Evolutionary conservation across 2,113 vertebrate genomes (phyloP), one percentile per base, ranked within the genome.

Genomic region (Procavia capensis): DNA sequence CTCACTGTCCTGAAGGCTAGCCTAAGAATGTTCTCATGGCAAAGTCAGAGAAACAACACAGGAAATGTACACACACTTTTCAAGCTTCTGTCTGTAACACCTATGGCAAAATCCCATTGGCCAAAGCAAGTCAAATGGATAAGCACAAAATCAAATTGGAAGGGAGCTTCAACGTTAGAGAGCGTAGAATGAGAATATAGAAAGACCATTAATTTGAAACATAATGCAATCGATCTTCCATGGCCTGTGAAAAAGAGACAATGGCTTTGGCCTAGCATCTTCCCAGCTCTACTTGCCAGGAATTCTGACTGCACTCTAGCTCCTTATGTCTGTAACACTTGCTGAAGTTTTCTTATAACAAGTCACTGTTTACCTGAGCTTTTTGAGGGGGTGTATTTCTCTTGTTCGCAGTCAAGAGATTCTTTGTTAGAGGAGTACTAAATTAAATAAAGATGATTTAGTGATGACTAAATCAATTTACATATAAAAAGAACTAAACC

Each of bases 121-220:
- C 17, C 70, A 93, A 96, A 94, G 16, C 63, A 80, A 90, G 39
- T 88, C 75, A 96, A 86, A 95, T 54, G 16, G 6, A 36, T 16
- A 24, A 89, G 9, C 8, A 6, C n/a, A 85, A 25, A 92, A 31
- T 92, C 41, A 95, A 31, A 90, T 14, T 41, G 9, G 3, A 13
- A 84, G 45, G 39, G 29, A 17, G 0, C 31, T 39, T 92, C 83
- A 95, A 29, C 61, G 24, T 74, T 78, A 78, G 8, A 85, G 22
- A 31, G 13, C 7, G 45, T 3, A 83, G 14, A 66, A 95, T 68
- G 4, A 72, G 22, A 36, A 78, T 50, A 94, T 57, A 82, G 20
- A 25, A 95, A 66, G 2, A 50, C 36, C 66, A 85, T 57, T 85
- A 50, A 76, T 61, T 64, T 76, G 29, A 95, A 78, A 2, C 27